Evolutionary conservation across 2,113 vertebrate genomes (phyloP).

Genomic region (Noturus placidus): DNA sequence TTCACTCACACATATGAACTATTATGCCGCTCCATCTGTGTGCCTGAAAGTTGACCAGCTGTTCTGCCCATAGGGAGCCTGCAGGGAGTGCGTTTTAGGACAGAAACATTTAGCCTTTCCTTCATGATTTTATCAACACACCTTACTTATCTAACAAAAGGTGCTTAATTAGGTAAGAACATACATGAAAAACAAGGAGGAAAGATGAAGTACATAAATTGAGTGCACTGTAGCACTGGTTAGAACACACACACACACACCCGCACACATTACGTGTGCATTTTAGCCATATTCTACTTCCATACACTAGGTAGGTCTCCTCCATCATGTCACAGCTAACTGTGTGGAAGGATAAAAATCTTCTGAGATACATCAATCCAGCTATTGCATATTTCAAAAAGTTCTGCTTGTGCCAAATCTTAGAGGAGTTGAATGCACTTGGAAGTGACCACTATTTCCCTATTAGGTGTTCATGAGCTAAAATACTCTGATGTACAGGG

Average conservation of each 20-base stretch:
- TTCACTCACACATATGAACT: constrained; percentile 1
- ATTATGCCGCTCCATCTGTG: constrained; percentile 18
- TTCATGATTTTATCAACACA: not conserved
- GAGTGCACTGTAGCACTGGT: not conserved
- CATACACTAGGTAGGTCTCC: not conserved
- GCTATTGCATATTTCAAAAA: not conserved
- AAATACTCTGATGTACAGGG: not conserved
- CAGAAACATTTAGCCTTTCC: not conserved
- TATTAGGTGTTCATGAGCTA: not conserved
- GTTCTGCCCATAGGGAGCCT: not conserved
- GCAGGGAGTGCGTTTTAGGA: constrained; percentile 15
- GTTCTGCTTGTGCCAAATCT: not conserved
- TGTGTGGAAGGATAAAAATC: not conserved
- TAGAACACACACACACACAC: not conserved
- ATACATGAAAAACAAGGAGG: not conserved
- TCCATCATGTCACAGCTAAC: not conserved
- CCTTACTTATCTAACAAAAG: not conserved
- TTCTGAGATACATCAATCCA: not conserved
- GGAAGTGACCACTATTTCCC: not conserved
- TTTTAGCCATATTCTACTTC: not conserved
- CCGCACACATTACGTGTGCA: not conserved
- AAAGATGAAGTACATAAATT: not conserved
- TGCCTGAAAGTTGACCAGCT: constrained; percentile 11
- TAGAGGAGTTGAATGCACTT: not conserved
- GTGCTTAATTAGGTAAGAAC: constrained; percentile 9